Conservation (phyloP, 2,888 invertebrate species). For the Eilema depressum region DNA sequence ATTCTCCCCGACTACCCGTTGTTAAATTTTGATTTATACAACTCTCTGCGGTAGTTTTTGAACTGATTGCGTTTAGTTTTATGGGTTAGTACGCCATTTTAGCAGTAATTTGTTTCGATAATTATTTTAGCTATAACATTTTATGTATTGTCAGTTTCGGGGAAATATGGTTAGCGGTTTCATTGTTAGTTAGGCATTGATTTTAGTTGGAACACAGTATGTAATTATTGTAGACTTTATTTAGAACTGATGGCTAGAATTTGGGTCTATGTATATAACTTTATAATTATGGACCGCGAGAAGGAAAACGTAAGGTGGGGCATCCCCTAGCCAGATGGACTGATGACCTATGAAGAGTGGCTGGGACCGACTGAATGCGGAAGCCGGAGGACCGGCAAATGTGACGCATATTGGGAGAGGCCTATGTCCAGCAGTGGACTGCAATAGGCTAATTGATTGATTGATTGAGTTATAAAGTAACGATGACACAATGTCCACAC, state of each 20-base stretch:
- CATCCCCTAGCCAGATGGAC: too few species aligned
- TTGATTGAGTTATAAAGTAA: too few species aligned
- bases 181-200: slow-evolving; percentile 8
- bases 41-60: slow-evolving; percentile 74
- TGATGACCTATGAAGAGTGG: too few species aligned
- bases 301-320: too few species aligned
- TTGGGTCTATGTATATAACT: neutral
- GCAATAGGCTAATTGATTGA: too few species aligned
- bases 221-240: neutral
- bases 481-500: too few species aligned
- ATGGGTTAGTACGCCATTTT: slow-evolving; percentile 61
- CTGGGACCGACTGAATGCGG: too few species aligned
- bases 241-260: neutral
- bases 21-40: slow-evolving; percentile 76
- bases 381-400: too few species aligned
- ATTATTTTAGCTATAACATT: slow-evolving; percentile 49
- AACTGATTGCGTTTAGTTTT: slow-evolving; percentile 76
- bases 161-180: slow-evolving; percentile 14
- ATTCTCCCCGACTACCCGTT: slow-evolving; percentile 64
- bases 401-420: too few species aligned
- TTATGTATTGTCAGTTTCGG: slow-evolving; percentile 35
- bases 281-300: too few species aligned
- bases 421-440: too few species aligned
- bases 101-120: slow-evolving; percentile 62
- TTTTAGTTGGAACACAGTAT: slow-evolving; percentile 8